phyloP scores from a whole-genome alignment of 2,888 invertebrate genomes.

The Mimachlamys varia region DNA sequence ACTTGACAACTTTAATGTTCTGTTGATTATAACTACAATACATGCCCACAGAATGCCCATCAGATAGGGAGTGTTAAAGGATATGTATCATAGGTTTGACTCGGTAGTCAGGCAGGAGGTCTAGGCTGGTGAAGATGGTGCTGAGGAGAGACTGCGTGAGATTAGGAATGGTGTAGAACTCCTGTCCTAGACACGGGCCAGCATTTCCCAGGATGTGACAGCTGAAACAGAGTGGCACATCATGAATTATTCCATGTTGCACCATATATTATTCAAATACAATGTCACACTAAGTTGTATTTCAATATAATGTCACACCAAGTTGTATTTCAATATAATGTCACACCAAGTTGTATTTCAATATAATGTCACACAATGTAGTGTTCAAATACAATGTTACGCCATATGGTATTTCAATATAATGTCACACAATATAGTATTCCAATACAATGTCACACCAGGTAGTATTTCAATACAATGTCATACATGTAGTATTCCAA shows the following conservation, averaged over 20 bases:
- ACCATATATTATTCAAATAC: background rate
- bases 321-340: too few species aligned
- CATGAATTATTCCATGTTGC: too few species aligned
- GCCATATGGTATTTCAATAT: background rate
- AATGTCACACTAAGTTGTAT: too few species aligned
- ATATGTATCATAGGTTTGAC: conserved; percentile 89
- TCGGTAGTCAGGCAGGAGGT: conserved; percentile 92
- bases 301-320: too few species aligned
- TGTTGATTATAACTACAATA: too few species aligned
- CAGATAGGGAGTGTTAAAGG: conserved; percentile 69
- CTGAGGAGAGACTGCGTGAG: conserved; percentile 89
- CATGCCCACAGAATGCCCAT: background rate
- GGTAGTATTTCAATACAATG: background rate
- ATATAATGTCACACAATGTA: too few species aligned
- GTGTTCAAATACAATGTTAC: too few species aligned
- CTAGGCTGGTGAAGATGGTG: conserved; percentile 88
- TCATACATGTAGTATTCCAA: background rate
- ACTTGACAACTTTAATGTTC: too few species aligned
- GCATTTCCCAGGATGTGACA: conserved; percentile 91
- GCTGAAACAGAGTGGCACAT: conserved; percentile 78
- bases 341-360: background rate
- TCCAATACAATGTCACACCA: background rate
- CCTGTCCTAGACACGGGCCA: conserved; percentile 91
- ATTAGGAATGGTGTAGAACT: conserved; percentile 91
- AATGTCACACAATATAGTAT: too few species aligned